Base-by-base conservation (phyloP, 37 sponge, comb jelly and placozoan genomes). In the Ephydatia muelleri region DNA sequence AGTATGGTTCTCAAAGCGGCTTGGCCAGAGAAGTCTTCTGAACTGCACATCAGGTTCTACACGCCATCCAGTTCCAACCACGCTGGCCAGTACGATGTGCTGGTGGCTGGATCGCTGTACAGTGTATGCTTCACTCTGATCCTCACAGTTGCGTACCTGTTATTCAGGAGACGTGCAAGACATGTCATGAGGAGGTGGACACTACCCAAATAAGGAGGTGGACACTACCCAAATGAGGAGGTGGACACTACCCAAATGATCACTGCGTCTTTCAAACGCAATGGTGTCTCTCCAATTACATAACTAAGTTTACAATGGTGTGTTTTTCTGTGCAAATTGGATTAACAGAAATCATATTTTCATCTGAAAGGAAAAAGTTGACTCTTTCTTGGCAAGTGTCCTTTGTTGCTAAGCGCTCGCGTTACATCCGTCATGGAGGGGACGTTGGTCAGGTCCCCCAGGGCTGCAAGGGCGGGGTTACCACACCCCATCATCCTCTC, bases 371-470 rank as follows among this genome's bases (percentile, higher is more conserved):
- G 75, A 70, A 88, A 92, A 49, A 88, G 68, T 33, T 29, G 76
- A 8, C 31, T 86, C 74, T 80, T 86, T 25, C 35, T 81, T 0
- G 68, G 49, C 30, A 86, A 48, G 33, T 36, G 64, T 12, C 65
- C 78, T 0, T 65, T 47, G 29, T 78, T 78, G 16, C 38, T 76
- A 38, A 93, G 65, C 2, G 88, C 91, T 28, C 48, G 30, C 65
- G 90, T 88, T 11, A 90, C 85, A 34, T 90, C 88, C 35, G 77
- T 83, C 47, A 83, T 38, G 1, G 72, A 11, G 19, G 94, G 94
- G 0, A 90, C 73, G 28, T 90, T 65, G n/a, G 83, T 33, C 38
- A 93, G 88, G 75, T 80, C 80, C 4, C 94, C 94, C 43, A 93
- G 38, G n/a, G 70, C 88, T 27, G 94, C 91, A 43, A 86, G 66